Conservation (phyloP, 2,113 vertebrate genomes). For the Siniperca chuatsi region DNA sequence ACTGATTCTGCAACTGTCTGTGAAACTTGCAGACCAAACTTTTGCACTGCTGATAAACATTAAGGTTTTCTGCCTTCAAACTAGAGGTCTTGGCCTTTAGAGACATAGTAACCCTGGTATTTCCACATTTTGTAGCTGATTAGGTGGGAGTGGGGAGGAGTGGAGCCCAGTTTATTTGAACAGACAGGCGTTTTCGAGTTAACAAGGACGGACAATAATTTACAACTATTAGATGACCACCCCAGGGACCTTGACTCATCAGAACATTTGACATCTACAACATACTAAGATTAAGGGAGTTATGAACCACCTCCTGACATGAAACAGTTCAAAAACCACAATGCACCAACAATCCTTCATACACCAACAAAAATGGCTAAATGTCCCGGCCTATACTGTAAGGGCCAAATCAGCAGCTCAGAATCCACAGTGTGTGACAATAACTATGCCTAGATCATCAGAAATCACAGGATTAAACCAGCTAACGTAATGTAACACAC, state of each 20-base stretch:
- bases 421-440: background rate
- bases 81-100: conserved; percentile 19
- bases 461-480: background rate
- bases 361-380: background rate
- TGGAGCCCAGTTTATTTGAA: background rate
- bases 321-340: background rate
- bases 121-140: background rate
- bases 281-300: background rate
- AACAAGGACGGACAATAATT: background rate
- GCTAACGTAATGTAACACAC: background rate
- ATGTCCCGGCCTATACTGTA: background rate
- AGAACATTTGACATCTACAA: background rate
- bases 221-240: background rate
- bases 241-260: background rate
- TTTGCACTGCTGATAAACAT: conserved; percentile 27
- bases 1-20: background rate
- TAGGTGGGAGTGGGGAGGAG: background rate
- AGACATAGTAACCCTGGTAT: conserved; percentile 8
- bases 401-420: background rate
- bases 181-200: background rate
- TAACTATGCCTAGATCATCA: background rate
- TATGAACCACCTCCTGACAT: background rate
- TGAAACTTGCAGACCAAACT: conserved; percentile 15
- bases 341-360: background rate
- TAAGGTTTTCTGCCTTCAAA: conserved; percentile 30